Conservation (phyloP, 2,888 invertebrate species). For the Sinohyriopsis cumingii region DNA sequence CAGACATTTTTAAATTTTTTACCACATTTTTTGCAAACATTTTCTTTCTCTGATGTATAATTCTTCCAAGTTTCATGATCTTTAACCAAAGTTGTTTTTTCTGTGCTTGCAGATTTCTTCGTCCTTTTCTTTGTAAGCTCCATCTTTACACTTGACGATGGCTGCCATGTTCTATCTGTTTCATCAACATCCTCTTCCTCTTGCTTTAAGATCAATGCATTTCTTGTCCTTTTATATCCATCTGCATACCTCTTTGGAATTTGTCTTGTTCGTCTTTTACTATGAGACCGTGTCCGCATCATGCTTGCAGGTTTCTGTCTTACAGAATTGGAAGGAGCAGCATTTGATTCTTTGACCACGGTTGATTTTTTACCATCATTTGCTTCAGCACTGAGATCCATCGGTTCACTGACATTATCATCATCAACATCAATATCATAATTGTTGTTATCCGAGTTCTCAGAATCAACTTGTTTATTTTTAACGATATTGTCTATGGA, state of each 20-base stretch:
- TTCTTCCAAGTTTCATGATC: constrained; percentile 6
- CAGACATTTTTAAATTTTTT: not conserved
- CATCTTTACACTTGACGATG: constrained; percentile 1
- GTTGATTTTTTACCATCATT: not conserved
- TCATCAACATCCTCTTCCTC: too few species aligned
- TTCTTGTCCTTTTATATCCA: too few species aligned
- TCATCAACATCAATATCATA: constrained; percentile 13
- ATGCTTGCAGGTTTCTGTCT: not conserved
- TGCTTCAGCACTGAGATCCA: not conserved
- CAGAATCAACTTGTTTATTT: not conserved
- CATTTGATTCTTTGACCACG: not conserved
- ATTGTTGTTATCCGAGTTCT: not conserved
- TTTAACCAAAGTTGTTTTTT: constrained; percentile 1
- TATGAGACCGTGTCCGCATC: too few species aligned
- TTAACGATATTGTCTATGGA: too few species aligned
- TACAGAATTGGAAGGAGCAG: not conserved
- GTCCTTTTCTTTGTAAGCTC: constrained; percentile 1
- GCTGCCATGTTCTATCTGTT: constrained; percentile 10
- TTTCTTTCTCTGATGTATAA: constrained; percentile 9
- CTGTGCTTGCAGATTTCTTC: not conserved
- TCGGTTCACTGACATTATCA: constrained; percentile 1
- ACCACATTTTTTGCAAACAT: constrained; percentile 6
- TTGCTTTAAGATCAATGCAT: too few species aligned
- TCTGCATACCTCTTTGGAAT: too few species aligned
- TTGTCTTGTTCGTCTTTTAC: too few species aligned